phyloP scores from a whole-genome alignment of 2,888 invertebrate genomes.

The Sphecodes monilicornis region DNA sequence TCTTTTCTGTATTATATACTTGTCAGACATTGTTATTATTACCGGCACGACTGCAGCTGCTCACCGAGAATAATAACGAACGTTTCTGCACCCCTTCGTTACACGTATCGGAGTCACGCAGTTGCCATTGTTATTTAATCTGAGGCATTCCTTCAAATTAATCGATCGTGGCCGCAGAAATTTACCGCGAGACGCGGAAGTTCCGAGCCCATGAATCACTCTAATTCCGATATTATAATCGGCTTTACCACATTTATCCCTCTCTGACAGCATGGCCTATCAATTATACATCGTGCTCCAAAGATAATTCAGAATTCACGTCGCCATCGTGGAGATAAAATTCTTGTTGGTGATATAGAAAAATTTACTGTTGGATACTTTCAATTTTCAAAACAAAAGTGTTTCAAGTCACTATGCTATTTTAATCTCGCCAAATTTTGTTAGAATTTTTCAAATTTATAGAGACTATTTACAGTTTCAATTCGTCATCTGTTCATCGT shows the following conservation, averaged over 20 bases:
- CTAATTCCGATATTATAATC: slow-evolving; percentile 5
- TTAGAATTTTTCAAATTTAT: neutral
- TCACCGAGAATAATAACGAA: slow-evolving; percentile 61
- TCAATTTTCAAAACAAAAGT: neutral
- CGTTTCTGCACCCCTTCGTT: slow-evolving; percentile 58
- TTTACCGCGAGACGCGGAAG: slow-evolving; percentile 18
- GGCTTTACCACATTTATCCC: neutral
- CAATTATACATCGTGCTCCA: neutral
- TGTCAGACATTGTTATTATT: slow-evolving; percentile 65
- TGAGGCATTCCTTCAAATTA: slow-evolving; percentile 58
- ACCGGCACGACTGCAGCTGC: slow-evolving; percentile 61
- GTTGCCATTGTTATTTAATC: slow-evolving; percentile 58
- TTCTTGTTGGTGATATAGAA: neutral
- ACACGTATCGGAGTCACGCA: slow-evolving; percentile 58
- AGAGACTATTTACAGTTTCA: too few relatives aligned
- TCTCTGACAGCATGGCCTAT: neutral
- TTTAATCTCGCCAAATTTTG: neutral
- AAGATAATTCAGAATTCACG: neutral
- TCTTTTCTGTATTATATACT: slow-evolving; percentile 63
- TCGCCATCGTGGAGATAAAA: neutral
- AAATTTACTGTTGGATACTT: neutral
- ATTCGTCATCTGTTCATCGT: neutral
- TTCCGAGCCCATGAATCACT: slow-evolving; percentile 5
- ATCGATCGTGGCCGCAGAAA: slow-evolving; percentile 20
- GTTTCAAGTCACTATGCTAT: neutral